Percentiles rank a stretch among this genome's conserved stretches.
These are phyloP conservation scores for Epinotia demarniana DNA, from an alignment of 2,888 invertebrate species.

Conservation along the genomic window DNA sequence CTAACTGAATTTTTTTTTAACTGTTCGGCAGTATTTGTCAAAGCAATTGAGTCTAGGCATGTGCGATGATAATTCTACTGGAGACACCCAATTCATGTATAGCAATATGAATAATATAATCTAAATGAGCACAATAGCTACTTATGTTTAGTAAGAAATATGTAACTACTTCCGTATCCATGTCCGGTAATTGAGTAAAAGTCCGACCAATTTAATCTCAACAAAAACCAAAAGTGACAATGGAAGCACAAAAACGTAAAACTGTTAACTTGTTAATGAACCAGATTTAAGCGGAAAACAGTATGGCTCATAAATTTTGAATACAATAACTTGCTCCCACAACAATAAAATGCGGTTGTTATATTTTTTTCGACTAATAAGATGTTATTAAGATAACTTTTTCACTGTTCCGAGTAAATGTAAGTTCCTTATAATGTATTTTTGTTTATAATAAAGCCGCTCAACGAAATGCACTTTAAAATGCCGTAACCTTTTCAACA, in stretches of 20 bases:
- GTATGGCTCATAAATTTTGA: slow-evolving; percentile 42
- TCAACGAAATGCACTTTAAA: slow-evolving; percentile 22
- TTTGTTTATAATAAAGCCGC: slow-evolving; percentile 21
- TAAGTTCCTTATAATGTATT: slow-evolving; percentile 26
- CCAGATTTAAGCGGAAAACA: slow-evolving; percentile 33
- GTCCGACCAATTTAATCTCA: slow-evolving; percentile 9
- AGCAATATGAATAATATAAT: too few species aligned
- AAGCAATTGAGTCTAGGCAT: too few species aligned
- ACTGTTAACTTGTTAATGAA: slow-evolving; percentile 40
- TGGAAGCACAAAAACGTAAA: slow-evolving; percentile 26
- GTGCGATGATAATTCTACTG: too few species aligned
- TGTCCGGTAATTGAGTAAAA: not conserved
- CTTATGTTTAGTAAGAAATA: too few species aligned
- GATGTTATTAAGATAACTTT: slow-evolving; percentile 48
- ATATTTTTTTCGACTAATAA: slow-evolving; percentile 40
- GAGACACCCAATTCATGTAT: too few species aligned
- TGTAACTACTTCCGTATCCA: not conserved
- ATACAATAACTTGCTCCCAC: slow-evolving; percentile 51
- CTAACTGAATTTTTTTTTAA: too few species aligned
- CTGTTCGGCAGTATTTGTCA: too few species aligned
- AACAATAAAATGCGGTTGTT: slow-evolving; percentile 48
- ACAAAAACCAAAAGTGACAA: slow-evolving; percentile 10
- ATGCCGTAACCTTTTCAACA: slow-evolving; percentile 36
- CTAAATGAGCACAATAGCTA: too few species aligned
- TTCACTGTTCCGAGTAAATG: slow-evolving; percentile 37